phyloP scores from a whole-genome alignment of 2,888 invertebrate genomes.

The Limnephilus lunatus region DNA sequence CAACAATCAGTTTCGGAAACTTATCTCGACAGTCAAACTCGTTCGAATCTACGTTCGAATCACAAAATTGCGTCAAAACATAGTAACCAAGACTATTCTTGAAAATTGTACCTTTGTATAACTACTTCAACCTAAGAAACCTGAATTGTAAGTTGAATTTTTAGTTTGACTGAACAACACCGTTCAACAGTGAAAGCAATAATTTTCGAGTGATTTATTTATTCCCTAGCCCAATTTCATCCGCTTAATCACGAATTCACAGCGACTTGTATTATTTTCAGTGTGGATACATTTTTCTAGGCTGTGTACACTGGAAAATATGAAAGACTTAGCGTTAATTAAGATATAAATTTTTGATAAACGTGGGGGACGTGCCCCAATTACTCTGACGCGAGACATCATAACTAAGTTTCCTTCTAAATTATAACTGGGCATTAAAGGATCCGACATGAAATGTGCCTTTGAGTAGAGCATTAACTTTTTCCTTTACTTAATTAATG shows the following conservation, averaged over 20 bases:
- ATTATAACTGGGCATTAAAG: constrained; percentile 8
- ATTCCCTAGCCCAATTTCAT: neutral
- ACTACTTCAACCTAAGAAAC: neutral
- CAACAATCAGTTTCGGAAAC: too few relatives aligned
- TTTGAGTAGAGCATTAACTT: constrained; percentile 2
- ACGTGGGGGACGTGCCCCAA: constrained; percentile 29
- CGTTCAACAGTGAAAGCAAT: neutral
- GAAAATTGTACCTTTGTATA: too few relatives aligned
- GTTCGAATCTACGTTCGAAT: too few relatives aligned
- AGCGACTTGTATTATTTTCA: constrained; percentile 8
- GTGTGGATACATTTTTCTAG: constrained; percentile 6
- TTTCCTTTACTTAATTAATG: constrained; percentile 14
- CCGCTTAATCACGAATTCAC: constrained; percentile 32
- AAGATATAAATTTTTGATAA: constrained; percentile 48
- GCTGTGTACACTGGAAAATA: neutral
- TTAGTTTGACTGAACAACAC: neutral
- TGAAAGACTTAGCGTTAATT: constrained; percentile 38
- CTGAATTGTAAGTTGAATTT: neutral
- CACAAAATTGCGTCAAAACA: too few relatives aligned
- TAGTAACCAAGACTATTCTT: too few relatives aligned
- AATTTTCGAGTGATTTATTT: constrained; percentile 22
- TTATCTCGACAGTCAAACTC: too few relatives aligned
- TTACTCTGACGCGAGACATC: constrained; percentile 37
- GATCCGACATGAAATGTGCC: neutral
- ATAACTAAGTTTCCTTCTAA: neutral